Evolutionary conservation across 1,140 invertebrate genomes (phyloP), one percentile per base, ranked within the genome.

Genomic region (Adelges cooleyi): DNA sequence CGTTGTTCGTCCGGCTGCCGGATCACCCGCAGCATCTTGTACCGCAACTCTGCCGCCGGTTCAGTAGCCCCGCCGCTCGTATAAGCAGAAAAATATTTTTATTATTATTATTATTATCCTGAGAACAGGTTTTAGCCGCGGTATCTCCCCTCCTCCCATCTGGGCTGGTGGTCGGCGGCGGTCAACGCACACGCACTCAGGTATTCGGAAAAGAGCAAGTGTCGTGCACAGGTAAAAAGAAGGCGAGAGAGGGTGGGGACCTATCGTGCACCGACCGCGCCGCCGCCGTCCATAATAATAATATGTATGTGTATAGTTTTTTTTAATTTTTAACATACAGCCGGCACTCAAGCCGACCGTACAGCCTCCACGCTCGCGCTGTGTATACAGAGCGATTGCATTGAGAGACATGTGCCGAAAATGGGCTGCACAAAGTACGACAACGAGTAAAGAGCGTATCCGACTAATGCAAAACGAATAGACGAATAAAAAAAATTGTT

Each of bases 151-250:
- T 18, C 18, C 51, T n/a, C 4, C 29, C 40, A 17, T 3, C 29
- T 33, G 33, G 25, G 29, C 52, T 20, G 23, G n/a, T n/a, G n/a
- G n/a, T 13, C 23, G n/a, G 48, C 9, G 17, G 46, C 23, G 53
- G 38, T 44, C 53, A 56, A 27, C 53, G 40, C 53, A 9, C 53
- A 44, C 38, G 53, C 38, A n/a, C 38, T n/a, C 53, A 56, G 53
- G 53, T 56, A 44, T 56, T 56, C 36, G 4, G 15, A n/a, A 56
- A 56, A 56, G 53, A 56, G 53, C 53, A 56, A 56, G 53, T 56
- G 53, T 56, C 22, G 51, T 54, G 13, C 38, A 44, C 40, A 44
- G 15, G 53, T 48, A 13, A 42, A 23, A 52, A n/a, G 50, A 9
- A 11, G 40, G 5, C 3, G 15, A 8, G 36, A 2, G 6, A 36